Evolutionary conservation across 2,888 invertebrate genomes (phyloP), one percentile per base, ranked within the genome.

Genomic region (Belgica antarctica): DNA sequence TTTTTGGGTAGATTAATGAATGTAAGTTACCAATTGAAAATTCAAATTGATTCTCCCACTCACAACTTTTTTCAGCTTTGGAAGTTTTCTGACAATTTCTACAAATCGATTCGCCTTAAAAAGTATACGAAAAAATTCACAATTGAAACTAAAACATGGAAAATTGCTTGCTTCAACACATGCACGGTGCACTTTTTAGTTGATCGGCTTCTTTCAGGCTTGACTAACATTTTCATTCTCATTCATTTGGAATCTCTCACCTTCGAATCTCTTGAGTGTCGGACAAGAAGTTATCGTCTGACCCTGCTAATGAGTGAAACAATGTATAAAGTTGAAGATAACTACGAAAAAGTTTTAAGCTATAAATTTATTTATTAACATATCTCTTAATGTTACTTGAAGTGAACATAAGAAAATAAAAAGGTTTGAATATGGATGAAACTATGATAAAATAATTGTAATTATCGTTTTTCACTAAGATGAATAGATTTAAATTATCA

Each of bases 331-430:
- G 10, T n/a, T 17, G 28, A 66, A 27, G 57, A 68, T 52, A 68
- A 46, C 47, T 68, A 68, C 52, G 52, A 52, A 31, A 31, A 31
- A 22, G 17, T 8, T 52, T 52, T 52, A 52, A 52, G 52, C 52
- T 52, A 52, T 52, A 52, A 52, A 52, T 68, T 68, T 68, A 59
- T 59, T 59, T 27, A 59, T 27, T 59, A 68, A 68, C 68, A 68
- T 68, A 68, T 68, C 65, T 65, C 68, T 68, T 68, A 68, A 68
- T 68, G 68, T 68, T 68, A 68, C 68, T 57, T 68, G 68, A 68
- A 68, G 68, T 68, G 57, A 68, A 57, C 47, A 68, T 68, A 57
- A 68, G 68, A 68, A 28, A 62, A 31, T 7, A 62, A 36, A 62
- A 1, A 59, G 12, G 59, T 59, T 65, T 65, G 34, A 47, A 66